Base-by-base conservation (phyloP, 2,888 invertebrate species). In the Lasioglossum leucozonium region DNA sequence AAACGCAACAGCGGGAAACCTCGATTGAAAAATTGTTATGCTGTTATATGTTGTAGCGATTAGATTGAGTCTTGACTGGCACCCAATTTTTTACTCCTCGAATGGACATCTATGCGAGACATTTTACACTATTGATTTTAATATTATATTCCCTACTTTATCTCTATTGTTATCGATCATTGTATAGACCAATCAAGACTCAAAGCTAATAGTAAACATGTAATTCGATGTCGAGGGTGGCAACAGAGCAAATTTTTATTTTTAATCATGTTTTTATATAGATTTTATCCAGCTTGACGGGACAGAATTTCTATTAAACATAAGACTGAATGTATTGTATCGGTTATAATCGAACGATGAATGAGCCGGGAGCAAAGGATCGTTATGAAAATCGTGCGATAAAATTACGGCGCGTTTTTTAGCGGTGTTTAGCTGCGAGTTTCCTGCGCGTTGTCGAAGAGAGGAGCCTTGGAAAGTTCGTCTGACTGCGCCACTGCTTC, bases 401-500 rank as follows among this genome's bases (percentile, higher is more conserved):
- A 13, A 75, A 81, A 72, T 81, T 81, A 34, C 3, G 42, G 16
- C 51, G 37, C 30, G 30, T 47, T 51, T 55, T n/a, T 11, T 42
- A 18, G 22, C 22, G n/a, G 18, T 62, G 18, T 26, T 47, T 71
- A 40, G n/a, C 42, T 37, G 16, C 8, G 18, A 34, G 26, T 72
- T 78, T 62, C 37, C 16, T 58, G 40, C 22, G 69, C 40, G 40
- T 77, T 69, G 77, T 83, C 55, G 4, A 34, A 4, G 18, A 11
- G 16, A 40, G 4, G 26, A 34, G 6, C 47, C 47, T 40, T 40
- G 51, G 8, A 42, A 42, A 22, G 51, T 51, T 18, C 69, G 42
- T 78, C 85, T 81, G 74, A 80, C 86, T 85, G 81, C 74, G 85
- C 44, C 86, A 85, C 77, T 80, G 86, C 77, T 79, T 79, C 34